Evolutionary conservation across 92 coral and sea anemone genomes (phyloP), one percentile per base, ranked within the genome.

Genomic region (Actinernus sp.): DNA sequence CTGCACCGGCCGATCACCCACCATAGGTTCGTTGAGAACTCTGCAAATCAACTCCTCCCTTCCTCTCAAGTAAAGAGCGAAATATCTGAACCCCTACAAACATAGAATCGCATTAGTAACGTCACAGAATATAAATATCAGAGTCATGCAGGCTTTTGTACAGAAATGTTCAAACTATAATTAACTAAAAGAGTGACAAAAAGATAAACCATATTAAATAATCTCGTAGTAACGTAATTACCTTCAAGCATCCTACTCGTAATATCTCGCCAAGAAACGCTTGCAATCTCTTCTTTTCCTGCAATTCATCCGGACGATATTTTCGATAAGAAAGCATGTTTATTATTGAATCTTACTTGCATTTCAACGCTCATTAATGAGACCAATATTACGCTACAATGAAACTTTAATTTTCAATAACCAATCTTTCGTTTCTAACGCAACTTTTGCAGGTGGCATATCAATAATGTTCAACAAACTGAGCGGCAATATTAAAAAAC

Each of bases 1-100:
- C n/a, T n/a, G n/a, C n/a, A n/a, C n/a, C n/a, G n/a, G n/a, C n/a
- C n/a, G n/a, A n/a, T 39, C 13, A 38, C 88, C 75, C 38, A 90
- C 97, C 97, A 90, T 90, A 4, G 97, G 98, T 53, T 94, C 98
- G 91, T 94, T 94, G 29, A 94, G 88, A 32, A 94, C 98, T 54
- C 95, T 71, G 57, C 93, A 85, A 18, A 94, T 87, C 25, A 90
- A 71, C 46, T 94, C 98, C 53, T 94, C 98, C 76, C 98, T 74
- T 29, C 97, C 98, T 63, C 98, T 82, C 78, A 94, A 58, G 61
- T 85, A 83, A 26, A 90, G 77, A 31, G 98, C 97, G 84, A 94
- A 94, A 56, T 87, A 94, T 55, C 78, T 90, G 74, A 94, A 94
- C 44, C 98, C 98, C 98, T 94, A 61, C 2, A 45, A 74, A 45